Evolutionary conservation across 2,888 invertebrate genomes (phyloP), one percentile per base, ranked within the genome.

Genomic region (Zaprionus obscuricornis): DNA sequence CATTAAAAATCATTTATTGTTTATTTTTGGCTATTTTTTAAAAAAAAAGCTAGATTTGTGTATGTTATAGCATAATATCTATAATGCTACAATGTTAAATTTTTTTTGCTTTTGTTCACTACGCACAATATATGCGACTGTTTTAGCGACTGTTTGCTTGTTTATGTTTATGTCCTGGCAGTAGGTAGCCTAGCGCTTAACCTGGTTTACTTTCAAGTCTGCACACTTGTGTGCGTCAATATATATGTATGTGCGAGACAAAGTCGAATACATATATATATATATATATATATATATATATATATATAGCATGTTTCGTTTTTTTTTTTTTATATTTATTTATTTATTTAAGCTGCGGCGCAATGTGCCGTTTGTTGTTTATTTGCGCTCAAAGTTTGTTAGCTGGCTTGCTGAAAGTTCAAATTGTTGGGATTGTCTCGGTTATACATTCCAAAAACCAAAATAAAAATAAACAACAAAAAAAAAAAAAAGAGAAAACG

Each of bases 141-240:
- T n/a, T n/a, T n/a, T n/a, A n/a, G n/a, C n/a, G n/a, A 22, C 22
- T 22, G 22, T 7, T 22, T 22, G 7, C 7, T 5, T 22, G 22
- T 22, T 22, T 5, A n/a, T n/a, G 13, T 42, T 26, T 14, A 6
- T 42, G 27, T 2, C 10, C 16, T n/a, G n/a, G 18, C 18, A 17
- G 16, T 37, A n/a, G 39, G 18, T 27, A 22, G 22, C 22, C 4
- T 22, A 27, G 22, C 47, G 46, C 69, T 76, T 79, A 70, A 60
- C 71, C 78, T 69, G 63, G 54, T 76, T 78, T 66, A 64, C 43
- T 64, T 62, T 26, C 34, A 20, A 56, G 43, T 43, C 37, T 37
- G 31, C 37, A 22, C 13, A 31, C 10, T 16, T 7, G 22, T 27
- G 17, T 57, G 43, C 45, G 43, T 36, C 63, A 57, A 62, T 54